Base-by-base conservation (phyloP, 1,140 invertebrate species). In the Drosophila arizonae region DNA sequence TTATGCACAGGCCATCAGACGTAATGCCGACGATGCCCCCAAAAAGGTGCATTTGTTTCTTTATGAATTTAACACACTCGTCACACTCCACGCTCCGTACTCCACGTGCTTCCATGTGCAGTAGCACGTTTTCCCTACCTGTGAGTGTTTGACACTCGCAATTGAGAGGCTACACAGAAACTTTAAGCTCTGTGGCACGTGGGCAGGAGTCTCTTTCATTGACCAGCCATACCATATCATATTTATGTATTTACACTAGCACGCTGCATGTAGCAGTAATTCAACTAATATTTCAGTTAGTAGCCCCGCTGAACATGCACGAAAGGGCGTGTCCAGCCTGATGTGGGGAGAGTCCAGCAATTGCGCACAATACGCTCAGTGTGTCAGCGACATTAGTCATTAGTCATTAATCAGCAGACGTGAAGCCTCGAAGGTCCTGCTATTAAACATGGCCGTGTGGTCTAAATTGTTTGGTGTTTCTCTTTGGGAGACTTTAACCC, bases 1-100 rank as follows among this genome's bases (percentile, higher is more conserved):
- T 81, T 86, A 85, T 85, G 77, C 77, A 78, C 77, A 66, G 48
- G 57, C 71, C 71, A 79, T 81, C 65, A 72, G 60, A 65, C n/a
- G 66, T 75, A 85, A 71, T 75, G 2, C 15, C 6, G 66, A 48
- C 41, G 28, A 8, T 15, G 21, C 62, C 76, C 58, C 45, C 45
- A 57, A 48, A 57, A 48, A 56, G 24, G 15, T 68, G 26, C 33
- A 60, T 30, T 39, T 43, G 33, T 43, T 33, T 56, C 11, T 10
- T 41, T 58, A 52, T 54, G 28, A 54, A 52, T 52, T 15, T 28
- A 15, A 10, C 33, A 30, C 28, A 30, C 28, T 28, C 26, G 26
- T 5, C 17, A 17, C 26, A 1, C 2, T 30, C 28, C 0, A 39
- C 36, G 11, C 36, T 36, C 11, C 48, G 11, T 6, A 51, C 13